Percentiles rank a stretch among this genome's conserved stretches.
phyloP scores from a whole-genome alignment of 2,888 invertebrate species.

The Ormia ochracea region DNA sequence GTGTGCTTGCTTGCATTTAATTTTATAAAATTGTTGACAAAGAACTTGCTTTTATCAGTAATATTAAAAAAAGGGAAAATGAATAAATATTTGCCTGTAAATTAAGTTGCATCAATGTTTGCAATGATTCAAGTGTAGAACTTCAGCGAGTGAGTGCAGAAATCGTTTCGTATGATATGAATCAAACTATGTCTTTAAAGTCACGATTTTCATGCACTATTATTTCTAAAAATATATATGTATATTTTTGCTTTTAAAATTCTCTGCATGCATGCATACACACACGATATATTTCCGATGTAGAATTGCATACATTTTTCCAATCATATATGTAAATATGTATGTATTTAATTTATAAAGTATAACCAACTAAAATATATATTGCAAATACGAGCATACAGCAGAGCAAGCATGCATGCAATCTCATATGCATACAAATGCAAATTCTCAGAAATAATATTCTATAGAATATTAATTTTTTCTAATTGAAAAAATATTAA shows the following conservation, averaged over 20 bases:
- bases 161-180: background rate
- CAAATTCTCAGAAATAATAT: too few species aligned
- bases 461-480: too few species aligned
- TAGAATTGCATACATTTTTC: background rate
- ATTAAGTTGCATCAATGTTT: slow-evolving; percentile 26
- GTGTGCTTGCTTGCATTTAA: slow-evolving; percentile 1
- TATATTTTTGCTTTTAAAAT: background rate
- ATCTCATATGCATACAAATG: too few species aligned
- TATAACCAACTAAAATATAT: slow-evolving; percentile 15
- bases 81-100: background rate
- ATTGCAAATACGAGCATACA: too few species aligned
- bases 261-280: background rate
- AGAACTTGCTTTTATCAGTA: slow-evolving; percentile 41
- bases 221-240: slow-evolving; percentile 8
- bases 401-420: too few species aligned
- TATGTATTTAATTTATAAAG: background rate
- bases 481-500: too few species aligned
- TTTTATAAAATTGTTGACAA: slow-evolving; percentile 5
- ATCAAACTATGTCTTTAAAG: slow-evolving; percentile 33
- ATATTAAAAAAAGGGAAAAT: background rate
- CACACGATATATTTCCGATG: slow-evolving; percentile 15
- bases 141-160: background rate
- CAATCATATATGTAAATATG: background rate
- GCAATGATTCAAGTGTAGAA: background rate
- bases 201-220: slow-evolving; percentile 43